Evolutionary conservation across 1,140 invertebrate species (phyloP), one percentile per base, ranked within the genome.

Genomic region (Thalassaphorura encarpata): DNA sequence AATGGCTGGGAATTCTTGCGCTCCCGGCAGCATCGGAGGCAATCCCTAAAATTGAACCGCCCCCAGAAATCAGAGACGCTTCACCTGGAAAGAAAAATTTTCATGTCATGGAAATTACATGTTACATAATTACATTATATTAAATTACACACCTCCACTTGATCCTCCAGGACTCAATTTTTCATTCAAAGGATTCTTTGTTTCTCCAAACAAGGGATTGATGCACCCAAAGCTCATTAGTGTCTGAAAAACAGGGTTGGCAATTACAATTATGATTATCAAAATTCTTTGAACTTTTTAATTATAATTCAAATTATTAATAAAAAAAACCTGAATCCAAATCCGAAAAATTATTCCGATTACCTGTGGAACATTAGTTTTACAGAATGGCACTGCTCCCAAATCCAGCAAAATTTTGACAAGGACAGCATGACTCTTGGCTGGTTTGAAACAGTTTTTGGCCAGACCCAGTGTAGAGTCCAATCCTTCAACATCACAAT

Each of bases 321-420:
- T n/a, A n/a, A n/a, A n/a, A n/a, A n/a, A n/a, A n/a, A n/a, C n/a
- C n/a, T n/a, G n/a, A n/a, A n/a, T n/a, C n/a, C n/a, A n/a, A n/a
- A n/a, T n/a, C n/a, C n/a, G n/a, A n/a, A n/a, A n/a, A n/a, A n/a
- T 36, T n/a, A 36, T 49, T 1, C 53, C 60, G 58, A 54, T 61
- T 26, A 65, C 62, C 51, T 77, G 75, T 6, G 75, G 74, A 2
- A 76, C 65, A 59, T 77, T 76, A 11, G 75, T 77, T 56, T 71
- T 68, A 29, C 68, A 69, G 63, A 76, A 76, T 2, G 75, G 75
- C 23, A 77, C 62, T 15, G 72, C 75, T 16, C 74, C 73, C 13
- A 66, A 36, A 13, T 55, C 57, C 31, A 63, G 56, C 15, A 65
- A 45, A 21, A 58, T 47, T 47, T 67, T 61, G 11, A 77, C 70